Percentiles rank a stretch among this genome's conserved stretches.
phyloP scores from a whole-genome alignment of 2,113 vertebrate species.

The Gadus macrocephalus region DNA sequence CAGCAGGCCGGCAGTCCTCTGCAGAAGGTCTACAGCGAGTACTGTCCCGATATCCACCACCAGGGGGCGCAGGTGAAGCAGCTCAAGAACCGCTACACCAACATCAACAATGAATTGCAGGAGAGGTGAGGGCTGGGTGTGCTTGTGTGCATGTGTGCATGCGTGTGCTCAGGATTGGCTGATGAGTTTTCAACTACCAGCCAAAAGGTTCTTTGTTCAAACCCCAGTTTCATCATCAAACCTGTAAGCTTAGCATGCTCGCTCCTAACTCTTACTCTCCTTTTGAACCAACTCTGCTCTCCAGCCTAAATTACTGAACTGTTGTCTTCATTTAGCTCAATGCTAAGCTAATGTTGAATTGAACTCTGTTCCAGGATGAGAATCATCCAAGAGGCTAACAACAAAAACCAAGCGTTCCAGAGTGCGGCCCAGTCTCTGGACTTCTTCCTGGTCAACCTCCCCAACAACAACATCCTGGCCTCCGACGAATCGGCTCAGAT shows the following conservation, averaged over 20 bases:
- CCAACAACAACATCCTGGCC: slow-evolving; percentile 70
- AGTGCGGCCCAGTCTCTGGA: slow-evolving; percentile 80
- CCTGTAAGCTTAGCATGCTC: no score
- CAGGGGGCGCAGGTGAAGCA: slow-evolving; percentile 81
- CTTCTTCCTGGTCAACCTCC: slow-evolving; percentile 84
- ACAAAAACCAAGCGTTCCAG: slow-evolving; percentile 82
- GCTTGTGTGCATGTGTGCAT: not conserved
- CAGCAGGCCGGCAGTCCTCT: slow-evolving; percentile 78
- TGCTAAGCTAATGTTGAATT: not conserved
- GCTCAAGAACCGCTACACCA: slow-evolving; percentile 84
- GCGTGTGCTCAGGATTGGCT: not conserved
- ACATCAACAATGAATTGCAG: slow-evolving; percentile 79
- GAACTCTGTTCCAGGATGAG: slow-evolving; percentile 67
- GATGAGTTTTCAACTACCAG: no score
- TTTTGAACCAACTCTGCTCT: no score
- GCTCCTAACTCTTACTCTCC: no score
- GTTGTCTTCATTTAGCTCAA: not conserved
- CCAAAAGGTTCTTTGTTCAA: not conserved
- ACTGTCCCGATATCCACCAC: slow-evolving; percentile 82
- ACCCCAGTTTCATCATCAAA: no score
- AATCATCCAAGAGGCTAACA: slow-evolving; percentile 72
- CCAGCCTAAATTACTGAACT: not conserved
- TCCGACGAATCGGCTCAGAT: slow-evolving; percentile 76
- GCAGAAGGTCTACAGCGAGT: slow-evolving; percentile 84
- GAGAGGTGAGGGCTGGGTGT: slow-evolving; percentile 75